These are phyloP conservation scores for Ophion ellenae DNA, from an alignment of 2,888 invertebrate genomes.

Conservation along the genomic window DNA sequence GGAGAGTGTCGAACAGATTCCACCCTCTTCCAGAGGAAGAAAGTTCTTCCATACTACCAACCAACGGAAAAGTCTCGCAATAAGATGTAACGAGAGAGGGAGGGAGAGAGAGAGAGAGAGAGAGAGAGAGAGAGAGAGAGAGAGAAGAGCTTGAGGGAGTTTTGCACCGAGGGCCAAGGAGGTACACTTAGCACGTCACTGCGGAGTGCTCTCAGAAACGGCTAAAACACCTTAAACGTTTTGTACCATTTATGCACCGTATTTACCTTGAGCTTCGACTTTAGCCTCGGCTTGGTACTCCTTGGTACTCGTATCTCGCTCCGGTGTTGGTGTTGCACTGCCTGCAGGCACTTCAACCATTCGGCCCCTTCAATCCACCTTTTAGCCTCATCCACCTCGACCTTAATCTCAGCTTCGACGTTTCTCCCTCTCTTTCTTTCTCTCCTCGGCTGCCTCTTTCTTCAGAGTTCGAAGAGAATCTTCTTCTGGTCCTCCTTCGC, in stretches of 20 bases:
- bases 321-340: conserved; percentile 46
- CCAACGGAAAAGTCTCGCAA: conserved; percentile 70
- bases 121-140: conserved; percentile 29
- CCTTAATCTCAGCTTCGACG: conserved; percentile 63
- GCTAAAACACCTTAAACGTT: conserved; percentile 77
- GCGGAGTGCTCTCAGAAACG: conserved; percentile 71
- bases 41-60: conserved; percentile 69
- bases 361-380: conserved; percentile 44
- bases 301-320: conserved; percentile 4
- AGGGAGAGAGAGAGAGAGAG: conserved; percentile 35
- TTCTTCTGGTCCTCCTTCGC: conserved; percentile 8
- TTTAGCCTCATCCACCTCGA: conserved; percentile 59
- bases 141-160: conserved; percentile 19
- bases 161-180: conserved; percentile 66
- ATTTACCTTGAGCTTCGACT: conserved; percentile 72
- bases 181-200: conserved; percentile 74
- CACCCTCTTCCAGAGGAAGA: conserved; percentile 21
- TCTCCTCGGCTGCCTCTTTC: conserved; percentile 1
- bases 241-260: conserved; percentile 75
- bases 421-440: conserved; percentile 12
- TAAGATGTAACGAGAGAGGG: conserved; percentile 71
- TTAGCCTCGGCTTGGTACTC: conserved; percentile 42
- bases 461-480: not conserved
- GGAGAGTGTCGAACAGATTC: conserved; percentile 26
- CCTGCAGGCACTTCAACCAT: conserved; percentile 51